phyloP scores from a whole-genome alignment of 2,888 invertebrate species.

The Hofmannophila pseudospretella region DNA sequence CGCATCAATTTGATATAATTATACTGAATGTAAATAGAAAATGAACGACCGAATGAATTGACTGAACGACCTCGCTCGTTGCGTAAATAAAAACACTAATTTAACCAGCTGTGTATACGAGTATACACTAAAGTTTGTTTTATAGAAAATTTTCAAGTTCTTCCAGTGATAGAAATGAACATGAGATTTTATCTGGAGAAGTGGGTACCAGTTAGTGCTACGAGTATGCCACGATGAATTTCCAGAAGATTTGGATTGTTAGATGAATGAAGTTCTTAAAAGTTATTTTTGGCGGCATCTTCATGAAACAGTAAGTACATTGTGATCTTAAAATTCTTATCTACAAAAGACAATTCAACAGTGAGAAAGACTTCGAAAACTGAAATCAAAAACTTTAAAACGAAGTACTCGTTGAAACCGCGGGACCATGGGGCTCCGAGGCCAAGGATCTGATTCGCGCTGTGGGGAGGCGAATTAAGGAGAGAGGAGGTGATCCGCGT shows the following conservation, averaged over 20 bases:
- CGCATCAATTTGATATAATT: constrained; percentile 40
- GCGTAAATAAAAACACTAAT: constrained; percentile 2
- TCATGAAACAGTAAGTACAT: not conserved
- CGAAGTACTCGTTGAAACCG: too few relatives aligned
- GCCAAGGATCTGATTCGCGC: too few relatives aligned
- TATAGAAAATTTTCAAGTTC: not conserved
- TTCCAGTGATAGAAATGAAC: too few relatives aligned
- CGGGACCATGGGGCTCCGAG: too few relatives aligned
- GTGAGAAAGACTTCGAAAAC: too few relatives aligned
- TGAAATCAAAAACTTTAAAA: too few relatives aligned
- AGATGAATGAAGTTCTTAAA: not conserved
- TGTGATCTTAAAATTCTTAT: too few relatives aligned
- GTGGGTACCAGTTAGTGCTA: too few relatives aligned
- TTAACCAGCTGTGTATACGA: constrained; percentile 18
- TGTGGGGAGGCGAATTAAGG: too few relatives aligned
- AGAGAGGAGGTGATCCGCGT: too few relatives aligned
- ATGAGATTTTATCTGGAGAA: too few relatives aligned
- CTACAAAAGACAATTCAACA: too few relatives aligned
- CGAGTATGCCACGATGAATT: not conserved
- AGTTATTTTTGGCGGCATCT: not conserved
- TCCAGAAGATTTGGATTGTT: not conserved
- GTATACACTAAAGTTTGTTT: constrained; percentile 5
- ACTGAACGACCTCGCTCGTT: constrained; percentile 1
- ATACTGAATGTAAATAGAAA: constrained; percentile 27
- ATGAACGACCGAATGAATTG: constrained; percentile 21